phyloP scores from a whole-genome alignment of 37 sponge, comb jelly and placozoan genomes.

The Mnemiopsis leidyi region DNA sequence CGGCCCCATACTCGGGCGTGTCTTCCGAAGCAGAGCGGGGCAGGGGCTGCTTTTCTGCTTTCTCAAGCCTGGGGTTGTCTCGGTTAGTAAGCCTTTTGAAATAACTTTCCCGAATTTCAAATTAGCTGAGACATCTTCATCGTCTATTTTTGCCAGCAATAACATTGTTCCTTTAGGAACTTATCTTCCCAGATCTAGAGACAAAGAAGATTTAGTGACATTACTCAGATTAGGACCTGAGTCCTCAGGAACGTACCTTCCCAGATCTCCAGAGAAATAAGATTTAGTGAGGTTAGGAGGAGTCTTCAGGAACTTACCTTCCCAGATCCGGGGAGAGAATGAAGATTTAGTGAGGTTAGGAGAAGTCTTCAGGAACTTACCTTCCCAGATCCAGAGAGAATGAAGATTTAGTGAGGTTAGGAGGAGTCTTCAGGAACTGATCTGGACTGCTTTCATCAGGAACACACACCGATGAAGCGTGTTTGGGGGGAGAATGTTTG shows the following conservation, averaged over 20 bases:
- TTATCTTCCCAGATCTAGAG: constrained; percentile 21
- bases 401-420: constrained; percentile 38
- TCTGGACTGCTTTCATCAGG: constrained; percentile 4
- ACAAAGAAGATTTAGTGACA: constrained; percentile 49
- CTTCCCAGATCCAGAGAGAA: constrained; percentile 48
- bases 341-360: not conserved
- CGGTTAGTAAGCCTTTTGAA: too few species aligned
- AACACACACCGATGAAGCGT: not conserved
- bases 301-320: constrained; percentile 10
- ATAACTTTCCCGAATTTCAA: too few species aligned
- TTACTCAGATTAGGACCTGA: too few species aligned
- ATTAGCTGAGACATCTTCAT: not conserved
- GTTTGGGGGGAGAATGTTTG: not conserved
- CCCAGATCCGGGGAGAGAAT: not conserved
- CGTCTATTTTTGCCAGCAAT: too few species aligned
- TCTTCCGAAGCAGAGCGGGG: constrained; percentile 46
- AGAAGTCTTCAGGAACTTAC: not conserved
- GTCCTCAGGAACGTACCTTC: too few species aligned
- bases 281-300: constrained; percentile 26
- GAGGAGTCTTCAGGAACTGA: not conserved
- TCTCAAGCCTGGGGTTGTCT: constrained; percentile 27
- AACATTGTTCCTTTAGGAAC: too few species aligned
- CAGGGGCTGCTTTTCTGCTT: not conserved
- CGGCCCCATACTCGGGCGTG: not conserved
- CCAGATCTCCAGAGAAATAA: constrained; percentile 41